Conservation (phyloP, 2,888 invertebrate genomes). For the Agrotis segetum region DNA sequence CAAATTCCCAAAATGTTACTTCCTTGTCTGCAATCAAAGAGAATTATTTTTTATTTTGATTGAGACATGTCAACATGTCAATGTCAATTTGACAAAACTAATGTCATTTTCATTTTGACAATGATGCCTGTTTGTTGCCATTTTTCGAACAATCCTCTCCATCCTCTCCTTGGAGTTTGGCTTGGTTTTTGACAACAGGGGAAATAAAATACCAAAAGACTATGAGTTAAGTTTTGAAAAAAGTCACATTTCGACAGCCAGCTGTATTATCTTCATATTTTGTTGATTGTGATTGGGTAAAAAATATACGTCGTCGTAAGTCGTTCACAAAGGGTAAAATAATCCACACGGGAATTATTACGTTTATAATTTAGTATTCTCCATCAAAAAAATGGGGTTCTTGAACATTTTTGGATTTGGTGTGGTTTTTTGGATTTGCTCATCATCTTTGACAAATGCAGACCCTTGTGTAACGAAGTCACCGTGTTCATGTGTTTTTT, state of each 20-base stretch:
- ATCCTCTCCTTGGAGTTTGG: background rate
- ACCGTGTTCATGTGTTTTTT: slow-evolving; percentile 84
- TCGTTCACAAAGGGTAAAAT: slow-evolving; percentile 49
- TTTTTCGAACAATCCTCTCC: background rate
- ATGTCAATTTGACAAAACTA: background rate
- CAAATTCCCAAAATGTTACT: background rate
- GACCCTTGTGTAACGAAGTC: slow-evolving; percentile 81
- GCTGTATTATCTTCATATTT: slow-evolving; percentile 26
- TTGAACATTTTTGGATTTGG: slow-evolving; percentile 59
- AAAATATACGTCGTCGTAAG: slow-evolving; percentile 37
- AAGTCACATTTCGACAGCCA: slow-evolving; percentile 34
- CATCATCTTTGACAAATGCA: slow-evolving; percentile 63
- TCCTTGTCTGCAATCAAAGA: background rate
- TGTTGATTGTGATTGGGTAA: slow-evolving; percentile 51
- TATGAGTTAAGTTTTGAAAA: slow-evolving; percentile 9
- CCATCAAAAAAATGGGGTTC: slow-evolving; percentile 67
- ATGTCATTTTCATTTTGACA: background rate
- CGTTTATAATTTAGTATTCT: slow-evolving; percentile 10
- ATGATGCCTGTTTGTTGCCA: background rate
- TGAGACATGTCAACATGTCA: too few relatives aligned
- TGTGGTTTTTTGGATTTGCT: slow-evolving; percentile 65
- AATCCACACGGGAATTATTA: slow-evolving; percentile 27
- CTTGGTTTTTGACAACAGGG: background rate
- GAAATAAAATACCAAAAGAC: slow-evolving; percentile 17
- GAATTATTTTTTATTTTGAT: too few relatives aligned